These are phyloP conservation scores for Onychomys torridus DNA, from an alignment of 2,797 vertebrate species.

Conservation along the genomic window DNA sequence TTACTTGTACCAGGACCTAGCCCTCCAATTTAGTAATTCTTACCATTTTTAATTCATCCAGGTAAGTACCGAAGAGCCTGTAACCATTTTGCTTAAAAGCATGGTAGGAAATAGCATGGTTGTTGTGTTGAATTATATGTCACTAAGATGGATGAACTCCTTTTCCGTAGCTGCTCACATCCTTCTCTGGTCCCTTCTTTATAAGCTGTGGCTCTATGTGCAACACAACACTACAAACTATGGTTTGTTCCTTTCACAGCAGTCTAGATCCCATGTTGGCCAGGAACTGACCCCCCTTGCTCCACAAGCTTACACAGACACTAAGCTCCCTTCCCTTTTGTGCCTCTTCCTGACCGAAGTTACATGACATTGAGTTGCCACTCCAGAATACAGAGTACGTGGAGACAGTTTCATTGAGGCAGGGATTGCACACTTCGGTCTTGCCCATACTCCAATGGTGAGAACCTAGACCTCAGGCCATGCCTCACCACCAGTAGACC, in stretches of 20 bases:
- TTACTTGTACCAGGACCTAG: neutral
- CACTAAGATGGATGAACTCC: neutral
- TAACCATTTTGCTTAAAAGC: slow-evolving; percentile 14
- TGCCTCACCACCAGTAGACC: neutral
- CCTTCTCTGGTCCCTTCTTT: neutral
- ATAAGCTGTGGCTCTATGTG: neutral
- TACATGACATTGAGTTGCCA: neutral
- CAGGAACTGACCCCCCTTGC: neutral
- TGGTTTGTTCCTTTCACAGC: neutral
- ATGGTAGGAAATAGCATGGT: rapidly evolving
- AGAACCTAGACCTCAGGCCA: neutral
- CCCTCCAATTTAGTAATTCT: neutral
- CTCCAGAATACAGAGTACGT: neutral
- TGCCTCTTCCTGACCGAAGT: neutral
- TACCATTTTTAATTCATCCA: neutral
- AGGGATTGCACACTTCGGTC: neutral
- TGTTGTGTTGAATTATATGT: neutral
- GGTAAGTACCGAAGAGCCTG: neutral
- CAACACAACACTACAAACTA: neutral
- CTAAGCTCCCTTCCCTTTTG: neutral
- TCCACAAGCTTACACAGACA: neutral
- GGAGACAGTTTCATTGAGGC: neutral
- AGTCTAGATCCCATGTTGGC: no score
- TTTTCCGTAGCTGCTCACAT: neutral
- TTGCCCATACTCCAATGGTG: neutral